A percentile compares a stretch with the other conserved stretches of the same genome.
These are phyloP conservation scores for Oscheius sp. DNA, from an alignment of 2,888 invertebrate species.

Conservation along the genomic window DNA sequence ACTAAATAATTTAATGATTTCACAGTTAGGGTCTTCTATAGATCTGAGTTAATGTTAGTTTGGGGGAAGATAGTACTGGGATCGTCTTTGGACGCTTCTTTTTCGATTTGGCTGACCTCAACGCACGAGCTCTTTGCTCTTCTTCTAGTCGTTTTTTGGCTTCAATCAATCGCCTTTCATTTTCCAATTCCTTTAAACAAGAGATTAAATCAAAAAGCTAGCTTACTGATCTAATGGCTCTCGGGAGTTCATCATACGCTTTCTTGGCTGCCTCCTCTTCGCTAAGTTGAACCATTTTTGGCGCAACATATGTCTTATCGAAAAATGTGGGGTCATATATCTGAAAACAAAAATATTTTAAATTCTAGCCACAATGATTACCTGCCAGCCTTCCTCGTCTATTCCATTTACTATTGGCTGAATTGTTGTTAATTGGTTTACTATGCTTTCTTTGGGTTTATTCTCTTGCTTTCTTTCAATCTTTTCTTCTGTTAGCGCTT, in stretches of 20 bases:
- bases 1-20: too few relatives aligned
- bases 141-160: slow-evolving; percentile 14
- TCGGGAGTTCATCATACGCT: slow-evolving; percentile 28
- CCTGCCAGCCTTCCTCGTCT: slow-evolving; percentile 32
- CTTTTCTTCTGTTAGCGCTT: too few relatives aligned
- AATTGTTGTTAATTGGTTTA: too few relatives aligned
- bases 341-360: neutral
- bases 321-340: slow-evolving; percentile 7
- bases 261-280: slow-evolving; percentile 9
- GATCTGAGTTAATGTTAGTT: too few relatives aligned
- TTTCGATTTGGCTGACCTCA: too few relatives aligned
- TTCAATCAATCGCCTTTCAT: slow-evolving; percentile 8
- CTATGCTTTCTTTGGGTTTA: too few relatives aligned
- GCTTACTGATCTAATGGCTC: slow-evolving; percentile 27
- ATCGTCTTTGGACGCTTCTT: too few relatives aligned
- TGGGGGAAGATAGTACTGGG: too few relatives aligned
- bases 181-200: slow-evolving; percentile 30
- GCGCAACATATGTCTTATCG: neutral
- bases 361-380: neutral
- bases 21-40: too few relatives aligned
- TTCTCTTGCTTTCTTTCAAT: too few relatives aligned
- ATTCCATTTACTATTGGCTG: too few relatives aligned
- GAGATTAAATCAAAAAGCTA: neutral
- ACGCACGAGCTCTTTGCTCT: too few relatives aligned
- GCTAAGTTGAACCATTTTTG: slow-evolving; percentile 25